Conservation (phyloP, 2,888 invertebrate genomes). For the Eupithecia subfuscata region DNA sequence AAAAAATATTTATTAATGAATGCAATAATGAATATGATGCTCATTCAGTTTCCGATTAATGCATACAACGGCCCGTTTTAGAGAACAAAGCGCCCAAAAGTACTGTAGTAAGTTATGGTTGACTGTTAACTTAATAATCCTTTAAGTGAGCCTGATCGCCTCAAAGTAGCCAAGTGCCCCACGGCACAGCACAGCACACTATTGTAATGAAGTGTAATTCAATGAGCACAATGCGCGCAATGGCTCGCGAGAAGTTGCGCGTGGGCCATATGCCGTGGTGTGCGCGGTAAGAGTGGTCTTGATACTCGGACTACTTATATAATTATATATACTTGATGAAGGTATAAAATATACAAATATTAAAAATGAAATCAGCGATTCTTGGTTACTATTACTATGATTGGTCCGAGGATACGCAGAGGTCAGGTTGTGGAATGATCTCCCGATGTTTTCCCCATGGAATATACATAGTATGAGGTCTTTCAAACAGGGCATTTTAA, state of each 20-base stretch:
- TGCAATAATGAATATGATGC: neutral
- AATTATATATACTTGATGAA: no score
- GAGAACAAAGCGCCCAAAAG: neutral
- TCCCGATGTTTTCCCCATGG: no score
- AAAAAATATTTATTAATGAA: no score
- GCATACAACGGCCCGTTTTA: neutral
- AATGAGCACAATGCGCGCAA: slow-evolving; percentile 58
- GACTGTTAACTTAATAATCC: slow-evolving; percentile 1
- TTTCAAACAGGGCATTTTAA: no score
- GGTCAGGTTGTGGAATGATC: no score
- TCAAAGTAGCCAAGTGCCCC: slow-evolving; percentile 7
- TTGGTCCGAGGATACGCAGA: no score
- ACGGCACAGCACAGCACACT: neutral
- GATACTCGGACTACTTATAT: slow-evolving; percentile 45
- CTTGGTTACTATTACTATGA: no score
- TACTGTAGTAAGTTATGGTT: neutral
- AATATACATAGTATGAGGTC: no score
- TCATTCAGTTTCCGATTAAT: neutral
- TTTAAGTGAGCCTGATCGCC: neutral
- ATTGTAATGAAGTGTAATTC: slow-evolving; percentile 52
- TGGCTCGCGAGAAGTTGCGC: slow-evolving; percentile 58
- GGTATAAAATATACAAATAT: no score
- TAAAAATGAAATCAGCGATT: no score
- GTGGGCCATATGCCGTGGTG: slow-evolving; percentile 51
- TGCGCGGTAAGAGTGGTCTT: slow-evolving; percentile 39